phyloP scores from a whole-genome alignment of 2,113 vertebrate species.

The Cottus gobio region DNA sequence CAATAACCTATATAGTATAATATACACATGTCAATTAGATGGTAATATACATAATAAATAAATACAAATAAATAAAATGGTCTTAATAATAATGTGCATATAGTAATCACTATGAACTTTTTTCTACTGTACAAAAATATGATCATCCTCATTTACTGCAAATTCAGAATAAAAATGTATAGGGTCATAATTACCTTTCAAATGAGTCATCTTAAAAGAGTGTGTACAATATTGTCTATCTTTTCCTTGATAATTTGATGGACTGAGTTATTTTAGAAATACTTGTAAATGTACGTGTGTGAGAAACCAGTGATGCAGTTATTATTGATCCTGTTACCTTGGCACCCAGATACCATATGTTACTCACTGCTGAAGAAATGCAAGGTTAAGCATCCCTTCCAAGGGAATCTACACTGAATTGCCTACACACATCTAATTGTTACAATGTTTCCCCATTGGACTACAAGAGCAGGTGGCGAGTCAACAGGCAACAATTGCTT shows the following conservation, averaged over 20 bases:
- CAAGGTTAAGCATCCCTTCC: conserved; percentile 10
- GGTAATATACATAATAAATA: neutral
- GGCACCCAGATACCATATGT: neutral
- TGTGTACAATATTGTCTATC: neutral
- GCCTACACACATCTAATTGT: conserved; percentile 19
- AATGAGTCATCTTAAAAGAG: conserved; percentile 14
- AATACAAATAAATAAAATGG: neutral
- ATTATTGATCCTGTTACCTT: neutral
- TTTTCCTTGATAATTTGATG: neutral
- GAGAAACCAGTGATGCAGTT: neutral
- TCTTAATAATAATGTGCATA: neutral
- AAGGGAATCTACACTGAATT: conserved; percentile 1
- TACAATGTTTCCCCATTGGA: conserved; percentile 10
- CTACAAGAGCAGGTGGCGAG: conserved; percentile 24
- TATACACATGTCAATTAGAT: neutral
- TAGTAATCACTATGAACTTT: neutral
- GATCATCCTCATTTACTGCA: neutral
- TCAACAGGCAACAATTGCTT: conserved; percentile 8
- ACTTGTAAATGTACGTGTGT: too few species aligned
- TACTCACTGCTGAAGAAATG: neutral
- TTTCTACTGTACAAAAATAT: neutral
- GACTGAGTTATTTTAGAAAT: neutral
- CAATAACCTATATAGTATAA: neutral
- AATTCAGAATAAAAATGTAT: neutral
- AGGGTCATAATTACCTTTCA: conserved; percentile 1